These are phyloP conservation scores for Cyprinodon brontotheroides DNA, from an alignment of 2,113 vertebrate genomes.

Conservation along the genomic window DNA sequence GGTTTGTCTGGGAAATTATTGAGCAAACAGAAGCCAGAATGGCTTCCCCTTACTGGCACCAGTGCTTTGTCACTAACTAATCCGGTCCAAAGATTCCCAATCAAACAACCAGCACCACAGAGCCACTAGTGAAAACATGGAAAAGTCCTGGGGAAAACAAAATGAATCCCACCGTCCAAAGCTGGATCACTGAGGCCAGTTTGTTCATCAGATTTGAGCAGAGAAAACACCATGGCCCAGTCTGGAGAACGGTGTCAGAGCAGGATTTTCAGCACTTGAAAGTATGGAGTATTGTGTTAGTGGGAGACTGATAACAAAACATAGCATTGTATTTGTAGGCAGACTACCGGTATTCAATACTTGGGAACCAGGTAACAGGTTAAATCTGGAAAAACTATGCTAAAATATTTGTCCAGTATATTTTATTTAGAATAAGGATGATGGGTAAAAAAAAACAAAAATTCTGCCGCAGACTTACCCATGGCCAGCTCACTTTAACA, in stretches of 20 bases:
- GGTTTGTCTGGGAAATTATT: conserved; percentile 75
- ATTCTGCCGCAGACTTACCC: not conserved
- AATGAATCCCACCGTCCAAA: conserved; percentile 56
- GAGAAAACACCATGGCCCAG: conserved; percentile 21
- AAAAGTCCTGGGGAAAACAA: conserved; percentile 46
- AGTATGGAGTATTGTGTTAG: conserved; percentile 1
- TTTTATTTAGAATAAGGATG: not conserved
- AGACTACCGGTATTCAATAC: too few species aligned
- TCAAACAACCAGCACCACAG: conserved; percentile 62
- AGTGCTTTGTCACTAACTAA: conserved; percentile 73
- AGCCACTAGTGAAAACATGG: conserved; percentile 70
- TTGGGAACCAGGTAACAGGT: not conserved
- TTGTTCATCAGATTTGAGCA: conserved; percentile 61
- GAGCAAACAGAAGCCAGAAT: conserved; percentile 72
- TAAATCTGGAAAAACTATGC: not conserved
- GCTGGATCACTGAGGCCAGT: conserved; percentile 52
- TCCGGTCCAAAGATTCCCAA: conserved; percentile 69
- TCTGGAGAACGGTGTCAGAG: conserved; percentile 21
- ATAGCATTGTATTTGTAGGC: not conserved
- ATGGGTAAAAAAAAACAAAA: conserved; percentile 4
- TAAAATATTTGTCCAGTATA: not conserved
- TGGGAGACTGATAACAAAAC: not conserved
- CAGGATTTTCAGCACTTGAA: not conserved
- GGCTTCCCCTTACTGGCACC: conserved; percentile 77
- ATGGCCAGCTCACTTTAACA: conserved; percentile 18